Conservation (phyloP, 1,140 invertebrate genomes). For the Tetraneura akinire region DNA sequence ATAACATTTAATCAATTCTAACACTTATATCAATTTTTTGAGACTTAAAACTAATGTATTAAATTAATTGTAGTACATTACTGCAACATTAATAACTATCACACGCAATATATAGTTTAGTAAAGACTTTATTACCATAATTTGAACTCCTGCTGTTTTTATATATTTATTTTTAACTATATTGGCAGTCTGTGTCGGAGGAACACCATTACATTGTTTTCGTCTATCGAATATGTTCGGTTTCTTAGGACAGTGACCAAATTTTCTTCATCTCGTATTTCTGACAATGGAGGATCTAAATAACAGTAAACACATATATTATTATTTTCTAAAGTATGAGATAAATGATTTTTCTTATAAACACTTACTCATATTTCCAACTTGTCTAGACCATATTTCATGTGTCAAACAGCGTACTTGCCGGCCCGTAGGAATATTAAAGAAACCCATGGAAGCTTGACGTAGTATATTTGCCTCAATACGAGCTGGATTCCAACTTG, state of each 20-base stretch:
- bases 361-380: conserved; percentile 5
- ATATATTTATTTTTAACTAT: neutral
- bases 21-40: neutral
- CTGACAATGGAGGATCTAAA: conserved; percentile 13
- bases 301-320: neutral
- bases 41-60: neutral
- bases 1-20: neutral
- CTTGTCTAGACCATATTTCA: conserved; percentile 31
- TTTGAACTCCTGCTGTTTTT: neutral
- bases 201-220: conserved; percentile 14
- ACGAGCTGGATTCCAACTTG: conserved; percentile 52
- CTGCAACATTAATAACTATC: conserved; percentile 6
- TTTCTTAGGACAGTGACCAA: conserved; percentile 36
- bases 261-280: conserved; percentile 46
- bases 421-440: conserved; percentile 12
- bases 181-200: neutral
- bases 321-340: neutral
- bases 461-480: conserved; percentile 52
- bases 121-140: neutral
- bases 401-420: conserved; percentile 40
- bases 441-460: conserved; percentile 39
- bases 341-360: neutral
- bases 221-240: neutral
- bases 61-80: neutral
- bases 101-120: conserved; percentile 6